Percentiles rank a stretch among this genome's conserved stretches.
phyloP scores from a whole-genome alignment of 2,888 invertebrate genomes.

The Catocala sponsa region DNA sequence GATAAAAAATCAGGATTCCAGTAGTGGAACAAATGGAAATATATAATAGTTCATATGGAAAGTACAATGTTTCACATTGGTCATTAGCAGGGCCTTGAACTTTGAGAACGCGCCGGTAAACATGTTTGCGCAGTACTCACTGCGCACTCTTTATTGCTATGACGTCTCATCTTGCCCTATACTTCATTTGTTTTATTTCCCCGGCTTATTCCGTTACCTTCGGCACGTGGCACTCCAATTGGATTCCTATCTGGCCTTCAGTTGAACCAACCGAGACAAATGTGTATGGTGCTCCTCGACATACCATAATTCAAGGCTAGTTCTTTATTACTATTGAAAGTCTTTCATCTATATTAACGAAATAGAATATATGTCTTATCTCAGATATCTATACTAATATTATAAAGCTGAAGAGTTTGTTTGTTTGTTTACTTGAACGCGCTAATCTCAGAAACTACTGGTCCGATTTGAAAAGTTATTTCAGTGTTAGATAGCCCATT shows the following conservation, averaged over 20 bases:
- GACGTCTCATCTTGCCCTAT: slow-evolving; percentile 68
- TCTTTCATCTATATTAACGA: slow-evolving; percentile 29
- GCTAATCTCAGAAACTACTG: no score
- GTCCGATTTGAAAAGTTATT: no score
- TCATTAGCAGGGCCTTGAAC: slow-evolving; percentile 83
- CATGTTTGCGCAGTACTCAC: slow-evolving; percentile 82
- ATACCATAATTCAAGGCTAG: slow-evolving; percentile 42
- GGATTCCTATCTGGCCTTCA: slow-evolving; percentile 47
- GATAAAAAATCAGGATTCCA: slow-evolving; percentile 14
- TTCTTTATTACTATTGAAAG: slow-evolving; percentile 36
- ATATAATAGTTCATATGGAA: slow-evolving; percentile 63
- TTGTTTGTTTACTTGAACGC: no score
- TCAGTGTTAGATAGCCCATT: no score
- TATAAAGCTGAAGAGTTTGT: no score
- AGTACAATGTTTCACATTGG: slow-evolving; percentile 69
- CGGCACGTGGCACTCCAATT: slow-evolving; percentile 60
- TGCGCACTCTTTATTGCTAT: slow-evolving; percentile 78
- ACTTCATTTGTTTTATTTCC: slow-evolving; percentile 59
- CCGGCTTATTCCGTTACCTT: slow-evolving; percentile 69
- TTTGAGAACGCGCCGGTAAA: slow-evolving; percentile 79
- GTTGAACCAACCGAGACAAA: slow-evolving; percentile 39
- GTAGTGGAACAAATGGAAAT: slow-evolving; percentile 37
- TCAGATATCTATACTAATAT: no score
- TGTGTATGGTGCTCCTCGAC: slow-evolving; percentile 46
- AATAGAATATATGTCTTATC: slow-evolving; percentile 3